Evolutionary conservation across 2,797 vertebrate species (phyloP), one percentile per base, ranked within the genome.

Genomic region (Spatula versicolor): DNA sequence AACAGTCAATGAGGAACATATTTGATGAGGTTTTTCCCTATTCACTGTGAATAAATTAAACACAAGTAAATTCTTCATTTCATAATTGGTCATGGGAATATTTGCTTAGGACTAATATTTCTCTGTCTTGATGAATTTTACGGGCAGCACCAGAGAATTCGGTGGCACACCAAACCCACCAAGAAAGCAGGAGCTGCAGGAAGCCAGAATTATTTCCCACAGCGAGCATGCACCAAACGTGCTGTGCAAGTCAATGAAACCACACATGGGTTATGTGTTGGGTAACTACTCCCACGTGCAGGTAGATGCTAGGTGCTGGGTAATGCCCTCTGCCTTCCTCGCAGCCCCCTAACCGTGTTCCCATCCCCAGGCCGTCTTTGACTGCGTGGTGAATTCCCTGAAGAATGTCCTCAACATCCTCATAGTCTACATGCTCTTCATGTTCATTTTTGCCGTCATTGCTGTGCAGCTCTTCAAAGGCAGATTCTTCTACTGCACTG

Each of bases 361-460:
- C 13, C 7, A 0, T 37, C 18, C 6, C 28, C 97, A 99, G 99
- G 99, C 99, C 4, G 99, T 99, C 90, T 99, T 99, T 66, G 99
- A 99, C 98, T 99, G 99, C 1, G 99, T 99, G 97, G 99, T 99
- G 96, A 99, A 99, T 96, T 99, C 99, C 48, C 96, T 99, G 97
- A 99, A 99, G 98, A 99, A 99, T 2, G 99, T 99, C 35, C 98
- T 99, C 97, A 99, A 99, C 95, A 99, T 99, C 97, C 98, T 99
- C 88, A 99, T 99, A 1, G 99, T 99, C 79, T 99, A 99, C 97
- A 98, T 99, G 97, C 99, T 99, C 92, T 99, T 99, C 98, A 99
- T 99, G 99, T 99, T 99, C 98, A 99, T 99, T 96, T 99, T 99
- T n/a, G 99, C 99, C 0, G 99, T 99, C 96, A 99, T 99, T 25